Percentiles rank a stretch among this genome's conserved stretches.
Conservation (phyloP, 2,113 vertebrate genomes). For the Sula dactylatra region DNA sequence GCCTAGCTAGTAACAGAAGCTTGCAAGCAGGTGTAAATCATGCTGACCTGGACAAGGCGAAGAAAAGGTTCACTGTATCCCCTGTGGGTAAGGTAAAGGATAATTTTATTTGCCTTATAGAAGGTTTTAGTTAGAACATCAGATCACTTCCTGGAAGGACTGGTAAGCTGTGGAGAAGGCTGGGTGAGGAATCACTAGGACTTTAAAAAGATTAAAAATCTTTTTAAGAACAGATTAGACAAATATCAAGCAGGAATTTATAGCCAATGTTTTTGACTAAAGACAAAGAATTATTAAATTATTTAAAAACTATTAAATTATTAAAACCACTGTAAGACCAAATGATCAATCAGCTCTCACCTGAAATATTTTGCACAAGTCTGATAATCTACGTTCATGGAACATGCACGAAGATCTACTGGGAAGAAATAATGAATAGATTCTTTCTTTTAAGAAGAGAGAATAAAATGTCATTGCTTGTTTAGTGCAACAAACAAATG, state of each 20-base stretch:
- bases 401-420: not conserved
- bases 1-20: not conserved
- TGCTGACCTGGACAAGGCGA: not conserved
- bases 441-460: not conserved
- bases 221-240: not conserved
- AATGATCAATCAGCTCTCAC: not conserved
- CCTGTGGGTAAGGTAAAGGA: not conserved
- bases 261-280: not conserved
- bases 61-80: not conserved
- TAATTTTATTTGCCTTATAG: not conserved
- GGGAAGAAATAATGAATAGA: not conserved
- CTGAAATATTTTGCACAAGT: not conserved
- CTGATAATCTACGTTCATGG: not conserved
- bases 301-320: too few species aligned
- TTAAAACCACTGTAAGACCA: not conserved
- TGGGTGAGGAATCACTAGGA: not conserved
- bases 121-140: not conserved
- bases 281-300: not conserved
- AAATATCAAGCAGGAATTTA: not conserved
- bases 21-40: not conserved
- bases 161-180: not conserved
- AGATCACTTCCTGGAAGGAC: not conserved
- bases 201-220: too few species aligned
- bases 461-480: not conserved
- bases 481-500: not conserved